A percentile compares a stretch with the other conserved stretches of the same genome.
Evolutionary conservation across 35 echinoderm and acorn worm species (phyloP).

Genomic region (Ophioderma brevispina): DNA sequence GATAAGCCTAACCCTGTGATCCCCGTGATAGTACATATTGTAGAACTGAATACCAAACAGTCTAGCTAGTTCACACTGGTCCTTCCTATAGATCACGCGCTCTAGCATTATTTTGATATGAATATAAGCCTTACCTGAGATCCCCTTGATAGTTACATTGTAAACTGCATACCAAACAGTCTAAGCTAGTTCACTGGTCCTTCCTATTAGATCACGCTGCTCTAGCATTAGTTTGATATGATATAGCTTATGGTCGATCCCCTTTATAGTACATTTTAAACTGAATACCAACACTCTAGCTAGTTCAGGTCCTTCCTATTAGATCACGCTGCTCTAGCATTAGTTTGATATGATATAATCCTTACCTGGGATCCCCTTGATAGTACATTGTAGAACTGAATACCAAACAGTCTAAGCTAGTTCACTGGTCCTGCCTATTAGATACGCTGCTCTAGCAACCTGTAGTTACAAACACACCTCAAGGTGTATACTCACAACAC

Average conservation of each 20-base stretch:
- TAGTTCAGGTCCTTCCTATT: slow-evolving; percentile 90
- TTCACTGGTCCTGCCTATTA: slow-evolving; percentile 95
- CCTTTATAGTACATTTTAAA: slow-evolving; percentile 92
- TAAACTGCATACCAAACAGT: slow-evolving; percentile 97
- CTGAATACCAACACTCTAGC: slow-evolving; percentile 92
- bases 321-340: slow-evolving; percentile 84
- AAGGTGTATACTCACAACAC: too few relatives aligned
- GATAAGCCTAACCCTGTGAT: slow-evolving; percentile 63
- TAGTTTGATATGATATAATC: too few relatives aligned
- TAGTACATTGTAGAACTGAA: slow-evolving; percentile 91
- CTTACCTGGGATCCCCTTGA: slow-evolving; percentile 95
- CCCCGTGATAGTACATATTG: slow-evolving; percentile 89
- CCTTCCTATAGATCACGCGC: too few relatives aligned
- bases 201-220: slow-evolving; percentile 87
- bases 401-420: slow-evolving; percentile 90
- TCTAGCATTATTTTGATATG: too few relatives aligned
- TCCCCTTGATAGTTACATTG: slow-evolving; percentile 86
- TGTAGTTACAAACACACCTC: too few relatives aligned
- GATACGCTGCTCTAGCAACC: slow-evolving; percentile 76
- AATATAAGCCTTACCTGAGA: too few relatives aligned
- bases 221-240: too few relatives aligned
- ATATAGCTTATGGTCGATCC: slow-evolving; percentile 94
- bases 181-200: slow-evolving; percentile 93
- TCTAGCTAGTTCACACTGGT: too few relatives aligned
- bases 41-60: too few relatives aligned